Evolutionary conservation across 1,140 invertebrate genomes (phyloP), one percentile per base, ranked within the genome.

Genomic region (Drosophila baimaii): DNA sequence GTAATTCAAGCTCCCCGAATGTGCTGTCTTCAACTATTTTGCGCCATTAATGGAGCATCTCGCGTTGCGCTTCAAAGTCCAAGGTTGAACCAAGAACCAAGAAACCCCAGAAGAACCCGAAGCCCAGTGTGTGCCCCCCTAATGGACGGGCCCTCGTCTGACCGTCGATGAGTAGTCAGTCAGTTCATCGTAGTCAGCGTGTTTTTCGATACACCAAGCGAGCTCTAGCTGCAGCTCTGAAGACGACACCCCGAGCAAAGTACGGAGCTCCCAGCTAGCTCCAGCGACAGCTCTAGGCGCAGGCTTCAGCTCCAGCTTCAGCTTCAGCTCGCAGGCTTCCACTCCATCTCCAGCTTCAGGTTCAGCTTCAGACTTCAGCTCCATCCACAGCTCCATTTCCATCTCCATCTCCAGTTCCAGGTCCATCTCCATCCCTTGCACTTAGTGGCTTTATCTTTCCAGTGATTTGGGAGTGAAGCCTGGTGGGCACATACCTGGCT

Each of bases 11-110:
- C 52, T 3, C 13, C 13, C 62, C 39, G 12, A 57, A 65, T 76
- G 27, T 51, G 72, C 59, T 65, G 59, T 8, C 31, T 75, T 29
- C 51, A 33, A 25, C 23, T 21, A 25, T 56, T 74, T 39, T 37
- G 41, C 37, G 31, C 54, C 73, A 63, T 73, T 77, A 84, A 78
- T 85, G 74, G 82, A 78, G 73, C 81, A 81, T 78, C 78, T 86
- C 78, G 47, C 37, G 39, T 63, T 84, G 37, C 71, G 33, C 64
- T 57, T 12, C 78, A 85, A 76, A 85, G 82, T 85, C 82, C 82
- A 85, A 85, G 82, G 82, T 85, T 85, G 82, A 65, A 54, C 31
- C 1, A 33, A 52, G 29, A 33, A 12, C 25, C n/a, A 17, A 29
- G n/a, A 17, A 29, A 17, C n/a, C 15, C n/a, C 23, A 43, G 35